Conservation (phyloP, 2,113 vertebrate species). For the Cyprinodon tularosa region DNA sequence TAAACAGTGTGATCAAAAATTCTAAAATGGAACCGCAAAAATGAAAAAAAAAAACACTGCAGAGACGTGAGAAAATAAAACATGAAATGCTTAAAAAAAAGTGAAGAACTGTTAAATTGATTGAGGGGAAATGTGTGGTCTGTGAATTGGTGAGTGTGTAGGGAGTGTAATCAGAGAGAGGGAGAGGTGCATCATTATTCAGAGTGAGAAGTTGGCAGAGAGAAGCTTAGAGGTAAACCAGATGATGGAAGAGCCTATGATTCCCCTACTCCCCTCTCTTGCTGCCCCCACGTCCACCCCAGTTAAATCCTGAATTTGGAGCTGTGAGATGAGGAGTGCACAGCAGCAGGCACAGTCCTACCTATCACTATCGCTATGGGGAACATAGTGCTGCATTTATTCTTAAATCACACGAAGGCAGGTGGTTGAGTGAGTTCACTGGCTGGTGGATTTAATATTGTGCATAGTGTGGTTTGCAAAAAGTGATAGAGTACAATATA, state of each 20-base stretch:
- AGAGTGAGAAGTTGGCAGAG: constrained; percentile 41
- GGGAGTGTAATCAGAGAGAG: constrained; percentile 50
- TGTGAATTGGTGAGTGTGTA: constrained; percentile 40
- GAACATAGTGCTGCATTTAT: constrained; percentile 57
- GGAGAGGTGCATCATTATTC: constrained; percentile 64
- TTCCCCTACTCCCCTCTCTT: constrained; percentile 41
- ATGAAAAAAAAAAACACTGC: neutral
- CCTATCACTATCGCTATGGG: constrained; percentile 63
- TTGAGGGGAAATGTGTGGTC: constrained; percentile 29
- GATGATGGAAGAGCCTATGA: constrained; percentile 65
- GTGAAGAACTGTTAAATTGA: constrained; percentile 13
- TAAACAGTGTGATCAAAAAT: neutral
- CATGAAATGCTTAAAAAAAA: neutral
- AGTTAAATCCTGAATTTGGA: constrained; percentile 58
- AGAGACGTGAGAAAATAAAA: neutral
- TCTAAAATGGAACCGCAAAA: constrained; percentile 20
- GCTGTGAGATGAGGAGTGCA: constrained; percentile 44
- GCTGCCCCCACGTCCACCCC: constrained; percentile 47
- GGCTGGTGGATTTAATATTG: constrained; percentile 10
- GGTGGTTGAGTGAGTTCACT: constrained; percentile 42
- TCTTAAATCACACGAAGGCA: constrained; percentile 60
- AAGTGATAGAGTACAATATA: neutral
- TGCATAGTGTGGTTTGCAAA: neutral
- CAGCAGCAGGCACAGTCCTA: constrained; percentile 49
- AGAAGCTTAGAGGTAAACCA: constrained; percentile 59